A percentile compares a stretch with the other conserved stretches of the same genome.
These are phyloP conservation scores for Phenganax stokvisi DNA, from an alignment of 92 coral and sea anemone species.

Conservation along the genomic window DNA sequence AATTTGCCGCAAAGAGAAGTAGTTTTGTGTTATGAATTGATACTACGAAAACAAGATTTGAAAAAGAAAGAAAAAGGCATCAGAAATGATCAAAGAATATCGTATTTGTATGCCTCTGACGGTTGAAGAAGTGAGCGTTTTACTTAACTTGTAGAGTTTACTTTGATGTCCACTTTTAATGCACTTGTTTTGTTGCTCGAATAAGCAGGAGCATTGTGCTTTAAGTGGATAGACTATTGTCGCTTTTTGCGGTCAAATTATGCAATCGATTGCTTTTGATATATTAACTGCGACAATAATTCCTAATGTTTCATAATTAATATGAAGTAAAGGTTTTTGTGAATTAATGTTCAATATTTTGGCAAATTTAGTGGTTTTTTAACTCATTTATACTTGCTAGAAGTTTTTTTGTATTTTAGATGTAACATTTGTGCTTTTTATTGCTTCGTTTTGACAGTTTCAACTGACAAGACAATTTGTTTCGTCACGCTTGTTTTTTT, in stretches of 20 bases:
- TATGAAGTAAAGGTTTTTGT: no score
- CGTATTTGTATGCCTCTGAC: conserved; percentile 93
- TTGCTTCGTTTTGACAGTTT: no score
- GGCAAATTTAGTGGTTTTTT: no score
- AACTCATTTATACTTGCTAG: no score
- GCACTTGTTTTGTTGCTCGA: not conserved
- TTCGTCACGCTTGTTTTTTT: no score
- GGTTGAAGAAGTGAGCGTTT: conserved; percentile 79
- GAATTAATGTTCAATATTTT: no score
- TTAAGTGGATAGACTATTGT: not conserved
- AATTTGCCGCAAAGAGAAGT: not conserved
- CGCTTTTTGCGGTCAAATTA: not conserved
- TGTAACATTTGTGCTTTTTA: no score
- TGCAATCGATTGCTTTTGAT: not conserved
- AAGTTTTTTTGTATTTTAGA: no score
- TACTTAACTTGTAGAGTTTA: not conserved
- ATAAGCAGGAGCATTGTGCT: not conserved
- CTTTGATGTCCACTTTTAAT: not conserved
- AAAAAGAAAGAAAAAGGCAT: not conserved
- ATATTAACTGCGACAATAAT: no score
- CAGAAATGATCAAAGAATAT: conserved; percentile 76
- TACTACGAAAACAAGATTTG: not conserved
- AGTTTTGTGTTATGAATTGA: not conserved
- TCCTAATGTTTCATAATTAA: no score
- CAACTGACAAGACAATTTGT: no score